Percentiles rank a stretch among this genome's conserved stretches.
These are phyloP conservation scores for Pterocles gutturalis DNA, from an alignment of 2,113 vertebrate genomes.

Conservation along the genomic window DNA sequence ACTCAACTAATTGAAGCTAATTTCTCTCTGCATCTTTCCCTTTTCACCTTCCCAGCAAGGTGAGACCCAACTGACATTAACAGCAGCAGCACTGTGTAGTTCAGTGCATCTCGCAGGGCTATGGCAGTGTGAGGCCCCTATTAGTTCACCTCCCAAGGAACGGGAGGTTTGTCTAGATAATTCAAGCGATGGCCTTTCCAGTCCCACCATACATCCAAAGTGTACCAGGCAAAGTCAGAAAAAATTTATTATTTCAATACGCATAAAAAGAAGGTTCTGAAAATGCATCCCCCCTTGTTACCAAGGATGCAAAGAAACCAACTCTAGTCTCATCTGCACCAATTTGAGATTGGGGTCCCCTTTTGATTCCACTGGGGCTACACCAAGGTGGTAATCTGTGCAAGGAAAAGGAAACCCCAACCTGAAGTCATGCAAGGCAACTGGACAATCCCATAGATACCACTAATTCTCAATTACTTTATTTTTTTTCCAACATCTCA, in stretches of 20 bases:
- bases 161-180: neutral
- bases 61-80: neutral
- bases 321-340: neutral
- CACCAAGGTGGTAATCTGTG: neutral
- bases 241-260: neutral
- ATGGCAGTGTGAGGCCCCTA: neutral
- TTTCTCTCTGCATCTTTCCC: neutral
- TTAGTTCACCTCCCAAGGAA: neutral
- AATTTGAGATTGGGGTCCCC: neutral
- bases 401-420: slow-evolving; percentile 12
- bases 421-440: slow-evolving; percentile 35
- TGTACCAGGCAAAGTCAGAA: neutral
- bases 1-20: slow-evolving; percentile 3
- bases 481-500: neutral
- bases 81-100: neutral
- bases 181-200: neutral
- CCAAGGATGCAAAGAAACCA: neutral
- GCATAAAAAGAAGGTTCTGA: neutral
- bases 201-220: neutral
- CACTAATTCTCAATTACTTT: neutral
- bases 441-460: neutral
- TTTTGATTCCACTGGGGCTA: neutral
- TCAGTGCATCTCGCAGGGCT: neutral
- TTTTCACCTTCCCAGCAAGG: slow-evolving; percentile 12
- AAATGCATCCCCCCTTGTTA: neutral